Conservation (phyloP, 2,888 invertebrate genomes). For the Drosophila demipolita region DNA sequence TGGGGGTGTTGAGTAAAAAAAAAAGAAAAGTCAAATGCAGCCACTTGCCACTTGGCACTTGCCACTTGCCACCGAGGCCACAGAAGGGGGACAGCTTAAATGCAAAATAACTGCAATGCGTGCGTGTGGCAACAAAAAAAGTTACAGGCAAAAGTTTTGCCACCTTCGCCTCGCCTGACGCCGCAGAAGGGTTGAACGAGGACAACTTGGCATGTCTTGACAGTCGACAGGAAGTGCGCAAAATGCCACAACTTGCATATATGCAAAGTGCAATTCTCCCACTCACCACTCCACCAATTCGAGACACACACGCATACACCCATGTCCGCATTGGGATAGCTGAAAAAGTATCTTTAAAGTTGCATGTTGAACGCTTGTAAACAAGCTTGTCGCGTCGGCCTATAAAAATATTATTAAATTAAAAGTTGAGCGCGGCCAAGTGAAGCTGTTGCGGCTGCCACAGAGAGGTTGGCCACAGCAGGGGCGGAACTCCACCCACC, state of each 20-base stretch:
- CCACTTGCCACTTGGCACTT: constrained; percentile 47
- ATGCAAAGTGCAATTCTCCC: constrained; percentile 57
- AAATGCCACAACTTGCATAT: constrained; percentile 80
- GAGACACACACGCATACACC: constrained; percentile 4
- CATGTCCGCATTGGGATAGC: constrained; percentile 60
- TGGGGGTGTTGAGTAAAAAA: constrained; percentile 67
- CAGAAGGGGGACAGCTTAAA: constrained; percentile 42
- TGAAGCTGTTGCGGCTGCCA: constrained; percentile 48
- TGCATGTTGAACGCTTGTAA: constrained; percentile 79
- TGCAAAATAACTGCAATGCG: constrained; percentile 80
- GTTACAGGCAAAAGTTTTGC: constrained; percentile 54
- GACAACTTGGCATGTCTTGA: constrained; percentile 64
- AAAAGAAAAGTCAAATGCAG: constrained; percentile 73
- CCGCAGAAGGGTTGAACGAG: constrained; percentile 46
- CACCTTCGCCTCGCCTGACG: constrained; percentile 53
- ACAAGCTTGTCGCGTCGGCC: constrained; percentile 79
- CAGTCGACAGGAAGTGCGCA: constrained; percentile 84
- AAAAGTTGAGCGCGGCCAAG: constrained; percentile 62
- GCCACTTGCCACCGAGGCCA: constrained; percentile 53
- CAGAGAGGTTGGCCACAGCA: constrained; percentile 34
- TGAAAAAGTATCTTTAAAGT: constrained; percentile 71
- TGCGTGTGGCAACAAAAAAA: constrained; percentile 67
- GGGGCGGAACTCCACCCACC: constrained; percentile 79
- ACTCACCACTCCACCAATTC: constrained; percentile 8
- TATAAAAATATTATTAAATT: constrained; percentile 80